Evolutionary conservation across 2,113 vertebrate species (phyloP).

Genomic region (Syngnathus floridae): DNA sequence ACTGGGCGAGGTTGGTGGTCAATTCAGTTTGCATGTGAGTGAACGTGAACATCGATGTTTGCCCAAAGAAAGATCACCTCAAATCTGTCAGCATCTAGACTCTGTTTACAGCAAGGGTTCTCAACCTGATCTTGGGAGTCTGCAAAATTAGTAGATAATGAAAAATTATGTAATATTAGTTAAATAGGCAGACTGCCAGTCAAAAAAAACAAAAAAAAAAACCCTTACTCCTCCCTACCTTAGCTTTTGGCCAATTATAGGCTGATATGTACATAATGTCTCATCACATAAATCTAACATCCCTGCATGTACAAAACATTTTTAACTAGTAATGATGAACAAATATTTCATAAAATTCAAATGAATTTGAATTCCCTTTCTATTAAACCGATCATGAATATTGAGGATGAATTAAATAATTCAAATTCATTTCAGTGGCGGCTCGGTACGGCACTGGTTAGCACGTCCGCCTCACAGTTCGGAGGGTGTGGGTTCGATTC

Average conservation of each 20-base stretch:
- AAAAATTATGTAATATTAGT: background rate
- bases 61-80: background rate
- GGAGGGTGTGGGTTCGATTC: no score
- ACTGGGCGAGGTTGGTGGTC: background rate
- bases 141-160: background rate
- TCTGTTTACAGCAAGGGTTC: background rate
- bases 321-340: background rate
- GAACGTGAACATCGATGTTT: background rate
- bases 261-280: no score
- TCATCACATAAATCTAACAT: no score
- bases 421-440: no score
- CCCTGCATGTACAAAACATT: background rate
- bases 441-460: no score
- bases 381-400: background rate
- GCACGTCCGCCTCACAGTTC: no score
- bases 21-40: background rate
- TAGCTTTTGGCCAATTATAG: no score
- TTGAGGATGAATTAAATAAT: background rate
- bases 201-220: accelerated
- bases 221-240: no score
- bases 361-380: background rate
- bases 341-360: background rate
- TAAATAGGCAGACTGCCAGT: background rate
- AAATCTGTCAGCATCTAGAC: background rate
- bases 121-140: background rate